A percentile compares a stretch with the other conserved stretches of the same genome.
Evolutionary conservation across 2,888 invertebrate genomes (phyloP).

Genomic region (Trimorus sp.): DNA sequence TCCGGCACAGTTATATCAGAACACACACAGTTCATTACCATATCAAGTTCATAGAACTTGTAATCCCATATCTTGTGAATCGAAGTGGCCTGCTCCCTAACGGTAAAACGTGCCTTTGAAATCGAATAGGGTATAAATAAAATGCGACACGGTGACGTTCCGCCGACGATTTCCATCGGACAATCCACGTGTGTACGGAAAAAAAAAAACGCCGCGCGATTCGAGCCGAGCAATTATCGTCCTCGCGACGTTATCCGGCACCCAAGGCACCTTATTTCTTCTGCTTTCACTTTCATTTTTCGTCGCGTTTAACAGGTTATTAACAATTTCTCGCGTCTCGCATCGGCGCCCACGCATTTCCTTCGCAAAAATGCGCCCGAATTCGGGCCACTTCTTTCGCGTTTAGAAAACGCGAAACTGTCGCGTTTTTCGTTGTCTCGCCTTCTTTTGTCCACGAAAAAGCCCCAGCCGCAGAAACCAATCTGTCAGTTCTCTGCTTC

Average conservation of each 20-base stretch:
- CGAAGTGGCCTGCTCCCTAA: slow-evolving; percentile 39
- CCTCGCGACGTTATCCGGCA: no score
- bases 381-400: no score
- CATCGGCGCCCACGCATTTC: slow-evolving; percentile 17
- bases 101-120: slow-evolving; percentile 50
- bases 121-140: slow-evolving; percentile 26
- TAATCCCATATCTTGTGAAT: slow-evolving; percentile 41
- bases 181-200: slow-evolving; percentile 7
- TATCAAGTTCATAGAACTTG: slow-evolving; percentile 51
- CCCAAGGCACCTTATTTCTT: slow-evolving; percentile 19
- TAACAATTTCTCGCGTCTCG: slow-evolving; percentile 42
- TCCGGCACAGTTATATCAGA: slow-evolving; percentile 33
- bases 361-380: background rate
- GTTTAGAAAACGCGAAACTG: no score
- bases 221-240: no score
- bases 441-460: no score
- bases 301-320: slow-evolving; percentile 25
- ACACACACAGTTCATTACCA: slow-evolving; percentile 42
- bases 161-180: slow-evolving; percentile 18
- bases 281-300: slow-evolving; percentile 50
- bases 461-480: no score
- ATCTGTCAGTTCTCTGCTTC: no score
- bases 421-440: no score
- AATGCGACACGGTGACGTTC: slow-evolving; percentile 24
- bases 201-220: no score